Conservation (phyloP, 2,797 vertebrate species). For the Allobates femoralis region DNA sequence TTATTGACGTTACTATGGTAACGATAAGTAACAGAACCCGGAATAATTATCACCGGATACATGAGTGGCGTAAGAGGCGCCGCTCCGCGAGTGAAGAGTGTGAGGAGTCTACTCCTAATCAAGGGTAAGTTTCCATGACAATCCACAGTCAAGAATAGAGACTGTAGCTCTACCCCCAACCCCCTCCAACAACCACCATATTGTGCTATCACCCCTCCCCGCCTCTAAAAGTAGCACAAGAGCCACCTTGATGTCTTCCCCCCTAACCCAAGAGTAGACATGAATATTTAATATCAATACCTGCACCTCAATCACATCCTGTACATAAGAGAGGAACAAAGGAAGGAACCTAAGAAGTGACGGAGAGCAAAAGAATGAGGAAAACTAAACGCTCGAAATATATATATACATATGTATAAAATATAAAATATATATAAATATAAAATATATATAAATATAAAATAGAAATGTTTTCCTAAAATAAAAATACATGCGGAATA, state of each 20-base stretch:
- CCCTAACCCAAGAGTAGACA: not conserved
- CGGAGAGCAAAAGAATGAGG: not conserved
- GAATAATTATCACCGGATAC: slow-evolving; percentile 1
- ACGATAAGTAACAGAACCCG: not conserved
- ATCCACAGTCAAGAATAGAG: not conserved
- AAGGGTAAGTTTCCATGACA: slow-evolving; percentile 17
- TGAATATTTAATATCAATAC: not conserved
- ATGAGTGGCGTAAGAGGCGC: not conserved
- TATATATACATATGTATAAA: not conserved
- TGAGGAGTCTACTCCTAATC: not conserved
- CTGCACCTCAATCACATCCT: not conserved
- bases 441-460: no score
- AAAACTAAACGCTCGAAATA: not conserved
- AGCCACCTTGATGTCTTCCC: not conserved
- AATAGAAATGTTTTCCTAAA: no score
- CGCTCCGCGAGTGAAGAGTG: not conserved
- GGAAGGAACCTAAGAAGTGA: not conserved
- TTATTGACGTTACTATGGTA: slow-evolving; percentile 8
- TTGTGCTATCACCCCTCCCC: not conserved
- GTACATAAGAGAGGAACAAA: not conserved
- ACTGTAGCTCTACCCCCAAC: no score
- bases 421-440: not conserved
- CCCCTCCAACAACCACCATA: not conserved
- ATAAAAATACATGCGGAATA: no score
- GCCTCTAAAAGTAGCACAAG: not conserved